phyloP scores from a whole-genome alignment of 2,888 invertebrate genomes.

The Lamellibrachia satsuma region DNA sequence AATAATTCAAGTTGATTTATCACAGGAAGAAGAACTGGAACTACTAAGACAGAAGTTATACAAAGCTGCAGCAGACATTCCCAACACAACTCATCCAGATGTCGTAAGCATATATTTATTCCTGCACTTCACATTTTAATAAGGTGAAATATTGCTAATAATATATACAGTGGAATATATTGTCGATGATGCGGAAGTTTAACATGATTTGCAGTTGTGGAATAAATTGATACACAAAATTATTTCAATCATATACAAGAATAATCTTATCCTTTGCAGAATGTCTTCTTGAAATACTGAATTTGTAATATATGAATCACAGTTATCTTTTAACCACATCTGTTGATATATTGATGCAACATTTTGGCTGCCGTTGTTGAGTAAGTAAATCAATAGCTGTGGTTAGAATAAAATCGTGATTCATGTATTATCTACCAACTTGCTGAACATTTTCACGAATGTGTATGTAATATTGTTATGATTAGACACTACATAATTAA shows the following conservation, averaged over 20 bases:
- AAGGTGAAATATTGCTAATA: not conserved
- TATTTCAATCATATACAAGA: not conserved
- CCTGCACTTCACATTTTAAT: slow-evolving; percentile 19
- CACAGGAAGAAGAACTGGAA: not conserved
- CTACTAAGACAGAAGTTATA: slow-evolving; percentile 25
- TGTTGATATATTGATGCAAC: no score
- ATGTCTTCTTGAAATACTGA: not conserved
- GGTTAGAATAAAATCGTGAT: no score
- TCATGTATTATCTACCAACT: no score
- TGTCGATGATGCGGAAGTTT: not conserved
- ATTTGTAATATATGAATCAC: no score
- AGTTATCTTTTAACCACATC: no score
- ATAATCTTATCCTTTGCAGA: not conserved
- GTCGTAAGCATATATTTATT: slow-evolving; percentile 28
- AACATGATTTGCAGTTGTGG: not conserved
- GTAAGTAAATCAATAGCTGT: no score
- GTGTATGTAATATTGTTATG: not conserved
- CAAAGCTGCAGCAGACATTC: slow-evolving; percentile 30
- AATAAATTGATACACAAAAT: not conserved
- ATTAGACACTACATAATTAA: not conserved
- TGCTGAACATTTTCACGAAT: no score
- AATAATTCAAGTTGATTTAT: not conserved
- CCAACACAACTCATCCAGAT: slow-evolving; percentile 38
- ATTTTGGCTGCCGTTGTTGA: no score
- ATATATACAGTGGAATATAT: not conserved